Base-by-base conservation (phyloP, 2,113 vertebrate species). In the Pterocles orientalis region DNA sequence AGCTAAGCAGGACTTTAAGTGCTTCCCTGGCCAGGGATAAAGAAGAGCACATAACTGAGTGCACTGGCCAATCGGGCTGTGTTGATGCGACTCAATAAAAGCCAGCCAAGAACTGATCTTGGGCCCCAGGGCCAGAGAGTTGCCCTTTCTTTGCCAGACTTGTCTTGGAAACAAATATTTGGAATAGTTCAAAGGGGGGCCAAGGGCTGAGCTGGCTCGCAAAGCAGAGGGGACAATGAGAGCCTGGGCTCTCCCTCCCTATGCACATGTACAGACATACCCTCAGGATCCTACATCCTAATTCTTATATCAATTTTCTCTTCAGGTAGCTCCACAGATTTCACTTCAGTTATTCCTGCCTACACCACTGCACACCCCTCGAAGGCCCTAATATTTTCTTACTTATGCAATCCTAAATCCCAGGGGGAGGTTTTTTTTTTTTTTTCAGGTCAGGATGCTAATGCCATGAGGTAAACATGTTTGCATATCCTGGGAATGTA, bases 131-230 rank as follows among this genome's bases (percentile, higher is more conserved):
- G 72, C 48, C 48, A 56, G 61, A 61, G 25, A 86, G 39, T 50
- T 89, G 53, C 69, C 69, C 73, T 91, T 92, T 84, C 69, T 94
- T 70, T 53, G 12, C 26, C 53, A 92, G 66, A 45, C 94, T 91
- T 92, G 83, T 87, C 91, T 82, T 79, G 33, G 81, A 95, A 95
- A 91, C 34, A 92, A 92, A 95, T 92, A 95, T 78, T 89, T 95
- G 89, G 65, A 92, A 91, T 96, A 95, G 53, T 95, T 95, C 0
- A 0, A 89, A 89, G 66, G 29, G 31, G 45, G 92, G 53, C 29
- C 48, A 68, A 77, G 24, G 77, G 54, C 31, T 73, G 66, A 83
- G 31, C 43, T 79, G 54, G 26, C 72, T 91, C 5, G 2, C 33
- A 76, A 60, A 82, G 65, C 69, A 78, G 34, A 0, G 0, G 29